A percentile compares a stretch with the other conserved stretches of the same genome.
These are phyloP conservation scores for Manduca sexta DNA, from an alignment of 1,140 invertebrate species.

Conservation along the genomic window DNA sequence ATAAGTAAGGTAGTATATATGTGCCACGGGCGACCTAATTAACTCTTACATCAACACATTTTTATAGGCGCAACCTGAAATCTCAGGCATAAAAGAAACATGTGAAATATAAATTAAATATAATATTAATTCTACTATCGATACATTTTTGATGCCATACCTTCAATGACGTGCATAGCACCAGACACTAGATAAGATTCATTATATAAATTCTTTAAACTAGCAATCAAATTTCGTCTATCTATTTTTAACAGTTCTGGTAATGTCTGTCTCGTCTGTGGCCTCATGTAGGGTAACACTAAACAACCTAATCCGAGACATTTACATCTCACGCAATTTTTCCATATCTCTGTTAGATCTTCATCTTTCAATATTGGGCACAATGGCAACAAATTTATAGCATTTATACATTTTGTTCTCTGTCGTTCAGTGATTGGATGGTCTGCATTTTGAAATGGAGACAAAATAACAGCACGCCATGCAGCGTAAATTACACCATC, in stretches of 20 bases:
- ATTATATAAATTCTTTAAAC: slow-evolving; percentile 60
- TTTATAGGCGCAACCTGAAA: too few species aligned
- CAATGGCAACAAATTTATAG: slow-evolving; percentile 61
- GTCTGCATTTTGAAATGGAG: slow-evolving; percentile 64
- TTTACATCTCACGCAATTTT: slow-evolving; percentile 62
- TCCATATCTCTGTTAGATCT: slow-evolving; percentile 65
- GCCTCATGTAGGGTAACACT: slow-evolving; percentile 58
- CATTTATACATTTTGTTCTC: slow-evolving; percentile 56
- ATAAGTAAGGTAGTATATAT: too few species aligned
- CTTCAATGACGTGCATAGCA: slow-evolving; percentile 62
- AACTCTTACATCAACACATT: too few species aligned
- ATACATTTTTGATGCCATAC: slow-evolving; percentile 35
- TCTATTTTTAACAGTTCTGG: slow-evolving; percentile 57
- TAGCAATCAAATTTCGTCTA: slow-evolving; percentile 58
- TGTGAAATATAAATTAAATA: not conserved
- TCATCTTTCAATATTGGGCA: slow-evolving; percentile 62
- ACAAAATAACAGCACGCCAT: slow-evolving; percentile 61
- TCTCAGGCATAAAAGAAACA: too few species aligned
- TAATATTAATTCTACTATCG: slow-evolving; percentile 2
- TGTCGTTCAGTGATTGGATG: slow-evolving; percentile 65
- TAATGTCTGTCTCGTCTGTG: slow-evolving; percentile 42
- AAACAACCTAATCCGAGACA: slow-evolving; percentile 57
- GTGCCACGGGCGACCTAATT: too few species aligned
- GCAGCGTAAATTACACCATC: slow-evolving; percentile 52
- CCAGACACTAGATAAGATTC: slow-evolving; percentile 59